Base-by-base conservation (phyloP, 2,113 vertebrate species). In the Alces alces region DNA sequence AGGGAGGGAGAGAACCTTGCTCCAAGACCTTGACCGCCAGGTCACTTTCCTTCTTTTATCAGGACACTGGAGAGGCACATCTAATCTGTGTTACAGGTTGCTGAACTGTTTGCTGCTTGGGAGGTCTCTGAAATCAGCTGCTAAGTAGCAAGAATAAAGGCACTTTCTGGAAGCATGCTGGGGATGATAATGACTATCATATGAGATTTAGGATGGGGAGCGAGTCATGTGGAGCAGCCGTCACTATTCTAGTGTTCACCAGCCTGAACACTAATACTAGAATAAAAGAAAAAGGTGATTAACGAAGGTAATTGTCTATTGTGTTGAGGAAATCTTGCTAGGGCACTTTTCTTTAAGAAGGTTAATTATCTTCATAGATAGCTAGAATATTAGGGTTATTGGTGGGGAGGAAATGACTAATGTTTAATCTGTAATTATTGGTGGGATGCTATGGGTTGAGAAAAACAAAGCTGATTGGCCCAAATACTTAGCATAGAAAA, bases 331-430 rank as follows among this genome's bases (percentile, higher is more conserved):
- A 97, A 97, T 96, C 95, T 98, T 99, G 97, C 98, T 28, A 87
- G 97, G 93, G 93, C 80, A 95, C 93, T 98, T 98, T 97, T 93
- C 93, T 98, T 98, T 95, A 98, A 98, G 95, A 95, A 98, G 97
- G 98, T 97, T 98, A 98, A 98, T 98, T 97, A 98, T 98, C 98
- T 93, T 98, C 92, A 92, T 84, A 96, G 98, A 98, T 66, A 98
- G 96, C 94, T 90, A 95, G 97, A 97, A 97, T 98, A 97, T 97
- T 98, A 98, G 86, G 89, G 86, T 98, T 98, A 92, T 98, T 96
- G 95, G 79, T 97, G 91, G 89, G 54, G 13, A 89, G 92, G 27
- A 47, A 97, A 95, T 93, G 97, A 96, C 83, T 97, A 96, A 96
- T 96, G 96, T 95, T 97, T 19, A 0, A 98, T 60, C 61, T 91